Base-by-base conservation (phyloP, 1,140 invertebrate species). In the Musca vetustissima region DNA sequence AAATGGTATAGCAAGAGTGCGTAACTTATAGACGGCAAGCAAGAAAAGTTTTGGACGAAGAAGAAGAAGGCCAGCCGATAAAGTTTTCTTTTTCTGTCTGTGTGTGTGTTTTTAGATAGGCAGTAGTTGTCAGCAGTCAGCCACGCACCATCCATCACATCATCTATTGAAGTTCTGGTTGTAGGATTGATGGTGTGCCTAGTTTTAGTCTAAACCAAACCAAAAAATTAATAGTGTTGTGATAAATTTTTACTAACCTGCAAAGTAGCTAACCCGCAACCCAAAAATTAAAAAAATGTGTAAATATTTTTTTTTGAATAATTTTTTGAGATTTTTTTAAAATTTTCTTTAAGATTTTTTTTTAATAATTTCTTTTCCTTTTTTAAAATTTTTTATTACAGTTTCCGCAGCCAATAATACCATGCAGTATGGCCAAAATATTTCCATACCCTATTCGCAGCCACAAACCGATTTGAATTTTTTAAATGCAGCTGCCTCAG, bases 361-460 rank as follows among this genome's bases (percentile, higher is more conserved):
- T 8, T 47, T 47, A 48, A 43, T 64, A 8, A 64, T 25, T 24
- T 69, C 49, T 50, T 70, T 4, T 22, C 9, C 72, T 68, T 48
- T 71, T 43, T 64, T 3, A 66, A 71, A 36, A 48, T 43, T 55
- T 70, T 43, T 52, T 70, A 22, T 74, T 76, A 21, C 75, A 81
- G 77, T 80, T 79, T 81, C 76, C 64, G 79, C 79, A 64, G 79
- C 79, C 64, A 81, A 81, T 67, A 81, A 79, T 68, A 80, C 70
- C 49, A 74, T 82, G 80, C 80, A 82, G 75, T 82, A 82, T 77
- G 80, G 80, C 69, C 80, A 82, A 66, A 82, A 82, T 79, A 80
- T 82, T 71, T 82, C 80, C 71, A 82, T 82, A 77, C 80, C 80
- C 50, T 82, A 82, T 72, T 79, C 80, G 69, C 80, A 82, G 71